phyloP scores from a whole-genome alignment of 2,113 vertebrate species.

The Pedetes capensis region DNA sequence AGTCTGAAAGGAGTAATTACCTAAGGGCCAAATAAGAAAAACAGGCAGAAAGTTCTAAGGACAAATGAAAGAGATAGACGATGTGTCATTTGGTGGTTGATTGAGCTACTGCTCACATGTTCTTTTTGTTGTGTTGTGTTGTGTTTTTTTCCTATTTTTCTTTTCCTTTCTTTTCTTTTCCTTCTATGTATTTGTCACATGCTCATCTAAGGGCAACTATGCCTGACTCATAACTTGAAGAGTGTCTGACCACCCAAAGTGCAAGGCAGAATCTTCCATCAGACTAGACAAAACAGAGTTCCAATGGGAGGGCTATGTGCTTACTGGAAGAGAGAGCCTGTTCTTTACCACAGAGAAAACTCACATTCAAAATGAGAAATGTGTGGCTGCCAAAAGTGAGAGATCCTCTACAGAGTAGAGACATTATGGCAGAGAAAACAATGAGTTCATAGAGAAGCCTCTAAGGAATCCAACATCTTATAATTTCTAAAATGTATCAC shows the following conservation, averaged over 20 bases:
- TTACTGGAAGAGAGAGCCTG: neutral
- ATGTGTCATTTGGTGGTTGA: neutral
- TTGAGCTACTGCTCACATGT: neutral
- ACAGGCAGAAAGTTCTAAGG: neutral
- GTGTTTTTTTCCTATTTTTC: no score
- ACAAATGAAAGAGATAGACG: neutral
- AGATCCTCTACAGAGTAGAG: neutral
- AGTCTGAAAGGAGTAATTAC: constrained; percentile 30
- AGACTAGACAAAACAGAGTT: neutral
- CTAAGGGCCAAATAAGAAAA: neutral
- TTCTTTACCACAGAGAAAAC: constrained; percentile 5
- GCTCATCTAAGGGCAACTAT: neutral
- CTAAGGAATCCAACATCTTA: neutral
- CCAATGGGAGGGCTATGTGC: neutral
- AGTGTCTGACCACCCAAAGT: neutral
- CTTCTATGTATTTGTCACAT: no score
- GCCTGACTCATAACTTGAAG: neutral
- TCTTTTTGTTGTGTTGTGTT: no score
- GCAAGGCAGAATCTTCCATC: neutral
- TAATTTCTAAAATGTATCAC: constrained; percentile 32
- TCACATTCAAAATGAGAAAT: neutral
- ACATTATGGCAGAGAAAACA: neutral
- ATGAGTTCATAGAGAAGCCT: neutral
- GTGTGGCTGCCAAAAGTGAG: neutral
- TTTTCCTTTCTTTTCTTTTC: no score